Evolutionary conservation across 2,888 invertebrate genomes (phyloP).

Genomic region (Xylocampa areola): DNA sequence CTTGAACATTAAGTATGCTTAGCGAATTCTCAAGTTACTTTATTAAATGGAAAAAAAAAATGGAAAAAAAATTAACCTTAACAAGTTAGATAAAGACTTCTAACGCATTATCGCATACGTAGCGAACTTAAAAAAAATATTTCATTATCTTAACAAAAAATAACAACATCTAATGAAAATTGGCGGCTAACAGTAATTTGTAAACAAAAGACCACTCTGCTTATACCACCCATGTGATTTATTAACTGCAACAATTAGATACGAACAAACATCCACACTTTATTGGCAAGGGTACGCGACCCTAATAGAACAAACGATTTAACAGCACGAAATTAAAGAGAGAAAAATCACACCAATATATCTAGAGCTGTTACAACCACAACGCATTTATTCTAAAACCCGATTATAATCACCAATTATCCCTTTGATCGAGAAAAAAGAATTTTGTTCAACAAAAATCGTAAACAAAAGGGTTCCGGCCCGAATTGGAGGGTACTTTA

Average conservation of each 20-base stretch:
- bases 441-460: slow-evolving; percentile 51
- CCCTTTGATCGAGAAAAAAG: slow-evolving; percentile 66
- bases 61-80: no score
- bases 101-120: no score
- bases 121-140: no score
- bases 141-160: no score
- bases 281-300: slow-evolving; percentile 5
- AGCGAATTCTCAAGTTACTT: no score
- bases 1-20: no score
- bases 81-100: no score
- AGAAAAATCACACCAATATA: slow-evolving; percentile 42
- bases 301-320: slow-evolving; percentile 40
- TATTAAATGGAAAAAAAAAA: no score
- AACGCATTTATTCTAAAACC: slow-evolving; percentile 52
- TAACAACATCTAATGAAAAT: no score
- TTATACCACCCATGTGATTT: slow-evolving; percentile 10
- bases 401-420: slow-evolving; percentile 66
- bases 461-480: slow-evolving; percentile 61
- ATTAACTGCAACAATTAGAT: slow-evolving; percentile 21
- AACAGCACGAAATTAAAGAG: slow-evolving; percentile 43
- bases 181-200: no score
- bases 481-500: slow-evolving; percentile 57
- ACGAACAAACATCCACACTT: slow-evolving; percentile 11
- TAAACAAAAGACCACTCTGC: not conserved
- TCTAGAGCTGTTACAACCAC: slow-evolving; percentile 42